Evolutionary conservation across 2,113 vertebrate genomes (phyloP).

Genomic region (Tauraco erythrolophus): DNA sequence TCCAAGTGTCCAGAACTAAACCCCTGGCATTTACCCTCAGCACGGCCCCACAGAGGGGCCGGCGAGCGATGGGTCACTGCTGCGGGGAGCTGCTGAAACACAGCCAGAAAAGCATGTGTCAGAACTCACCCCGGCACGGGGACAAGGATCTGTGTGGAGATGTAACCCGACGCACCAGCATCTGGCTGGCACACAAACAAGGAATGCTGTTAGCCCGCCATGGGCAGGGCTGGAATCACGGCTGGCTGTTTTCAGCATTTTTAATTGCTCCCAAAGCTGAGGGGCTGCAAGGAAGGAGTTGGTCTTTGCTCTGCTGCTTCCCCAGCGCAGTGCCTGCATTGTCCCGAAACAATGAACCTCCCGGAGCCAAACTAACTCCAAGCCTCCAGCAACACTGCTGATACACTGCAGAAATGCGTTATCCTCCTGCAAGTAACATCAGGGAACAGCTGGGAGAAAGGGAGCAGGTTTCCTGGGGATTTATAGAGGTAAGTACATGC

Average conservation of each 20-base stretch:
- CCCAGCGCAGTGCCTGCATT: not conserved
- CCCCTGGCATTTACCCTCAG: accelerated
- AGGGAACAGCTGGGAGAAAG: not conserved
- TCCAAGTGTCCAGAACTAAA: not conserved
- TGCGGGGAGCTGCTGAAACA: not conserved
- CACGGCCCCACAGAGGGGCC: accelerated
- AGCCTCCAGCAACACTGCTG: not conserved
- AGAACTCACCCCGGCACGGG: not conserved
- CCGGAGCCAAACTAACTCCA: not conserved
- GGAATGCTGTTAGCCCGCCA: not conserved
- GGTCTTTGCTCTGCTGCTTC: not conserved
- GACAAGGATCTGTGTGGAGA: not conserved
- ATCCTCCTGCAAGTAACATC: accelerated
- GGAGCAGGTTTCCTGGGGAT: not conserved
- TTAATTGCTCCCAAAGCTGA: not conserved
- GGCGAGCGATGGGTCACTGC: accelerated
- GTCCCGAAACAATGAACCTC: not conserved
- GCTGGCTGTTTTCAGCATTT: not conserved
- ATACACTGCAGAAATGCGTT: accelerated
- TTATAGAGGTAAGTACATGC: not conserved
- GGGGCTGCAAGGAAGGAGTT: not conserved
- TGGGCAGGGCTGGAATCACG: not conserved
- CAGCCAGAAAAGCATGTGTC: not conserved
- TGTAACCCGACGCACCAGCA: not conserved
- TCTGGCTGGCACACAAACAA: constrained; percentile 2